Evolutionary conservation across 2,113 vertebrate genomes (phyloP), one percentile per base, ranked within the genome.

Genomic region (Mixornis gularis): DNA sequence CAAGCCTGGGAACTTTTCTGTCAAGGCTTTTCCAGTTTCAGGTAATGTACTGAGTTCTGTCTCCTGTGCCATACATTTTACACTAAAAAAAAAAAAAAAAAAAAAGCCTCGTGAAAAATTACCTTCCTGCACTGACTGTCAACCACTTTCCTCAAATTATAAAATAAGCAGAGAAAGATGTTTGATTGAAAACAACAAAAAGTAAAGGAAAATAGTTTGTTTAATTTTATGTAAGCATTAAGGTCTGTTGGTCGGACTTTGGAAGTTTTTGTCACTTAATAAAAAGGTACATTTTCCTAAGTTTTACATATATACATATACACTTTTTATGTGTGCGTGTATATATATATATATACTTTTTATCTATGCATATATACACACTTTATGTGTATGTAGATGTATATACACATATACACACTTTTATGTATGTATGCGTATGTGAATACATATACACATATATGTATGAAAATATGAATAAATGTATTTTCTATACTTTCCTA

Each of bases 1-100:
- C 34, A 84, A 89, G 73, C 60, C 65, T 89, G 62, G 55, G 77
- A 92, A 93, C 34, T 48, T 93, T 92, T 96, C 74, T 68, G 46
- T 87, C 78, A 72, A 92, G 46, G 6, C 29, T 87, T 73, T 94
- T 89, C 70, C 66, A 89, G 58, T 78, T 86, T 71, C 53, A 95
- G 77, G 53, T 89, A 81, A 78, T 58, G 32, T 71, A 90, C 64
- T 76, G 65, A 58, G 58, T 87, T 88, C 72, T 82, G 68, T 78
- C 80, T 90, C 53, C 80, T 41, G 25, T 32, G 49, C n/a, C 64
- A 48, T 58, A 60, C 18, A 27, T 69, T 84, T 81, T 53, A 49
- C 3, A 27, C 15, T 38, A n/a, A 78, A 79, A 76, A 60, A 59
- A 24, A n/a, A 78, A 79, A 76, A 60, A 59, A 24, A 38, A 22